Evolutionary conservation across 2,797 vertebrate genomes (phyloP).

Genomic region (Schizopygopsis pylzovi): DNA sequence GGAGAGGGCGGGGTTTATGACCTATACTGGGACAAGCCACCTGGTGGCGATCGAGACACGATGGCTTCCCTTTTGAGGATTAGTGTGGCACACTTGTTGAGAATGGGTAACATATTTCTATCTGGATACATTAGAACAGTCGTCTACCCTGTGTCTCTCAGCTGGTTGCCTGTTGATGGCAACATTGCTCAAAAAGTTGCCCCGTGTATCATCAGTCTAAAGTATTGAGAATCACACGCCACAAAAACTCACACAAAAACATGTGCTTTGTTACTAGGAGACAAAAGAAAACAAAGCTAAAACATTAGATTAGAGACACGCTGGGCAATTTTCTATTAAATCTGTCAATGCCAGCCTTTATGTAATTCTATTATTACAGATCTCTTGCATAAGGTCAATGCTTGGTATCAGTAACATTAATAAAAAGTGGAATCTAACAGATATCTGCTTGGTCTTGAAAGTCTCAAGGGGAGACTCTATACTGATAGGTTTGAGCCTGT

Average conservation of each 20-base stretch:
- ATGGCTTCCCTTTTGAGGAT: too few relatives aligned
- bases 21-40: too few relatives aligned
- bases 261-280: neutral
- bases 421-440: slow-evolving; percentile 56
- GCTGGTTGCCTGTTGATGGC: neutral
- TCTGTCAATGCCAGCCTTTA: neutral
- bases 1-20: too few relatives aligned
- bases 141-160: neutral
- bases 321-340: neutral
- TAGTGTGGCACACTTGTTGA: too few relatives aligned
- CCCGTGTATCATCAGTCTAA: neutral
- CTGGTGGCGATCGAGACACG: too few relatives aligned
- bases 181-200: neutral
- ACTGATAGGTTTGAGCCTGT: slow-evolving; percentile 31
- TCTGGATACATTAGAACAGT: neutral
- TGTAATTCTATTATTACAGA: neutral
- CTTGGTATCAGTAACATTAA: slow-evolving; percentile 31
- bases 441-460: slow-evolving; percentile 56
- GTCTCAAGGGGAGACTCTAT: slow-evolving; percentile 45
- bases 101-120: too few relatives aligned
- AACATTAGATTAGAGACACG: neutral
- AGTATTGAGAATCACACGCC: neutral
- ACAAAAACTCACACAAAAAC: neutral
- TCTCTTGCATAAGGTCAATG: neutral
- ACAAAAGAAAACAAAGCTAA: neutral